A percentile compares a stretch with the other conserved stretches of the same genome.
These are phyloP conservation scores for Chymomyza caudatula DNA, from an alignment of 2,888 invertebrate genomes.

Conservation along the genomic window DNA sequence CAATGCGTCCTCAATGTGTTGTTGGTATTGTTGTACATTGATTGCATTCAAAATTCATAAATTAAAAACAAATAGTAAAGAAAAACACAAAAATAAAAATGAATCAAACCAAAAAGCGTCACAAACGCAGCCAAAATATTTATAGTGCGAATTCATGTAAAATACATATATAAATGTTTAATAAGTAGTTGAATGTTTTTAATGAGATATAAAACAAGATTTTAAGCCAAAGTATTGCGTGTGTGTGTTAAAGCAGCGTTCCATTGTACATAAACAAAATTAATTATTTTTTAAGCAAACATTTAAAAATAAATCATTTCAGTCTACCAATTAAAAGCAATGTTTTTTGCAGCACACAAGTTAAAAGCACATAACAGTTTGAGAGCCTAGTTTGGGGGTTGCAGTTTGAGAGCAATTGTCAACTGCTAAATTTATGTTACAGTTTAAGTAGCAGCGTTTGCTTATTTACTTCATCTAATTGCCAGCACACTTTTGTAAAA, in stretches of 20 bases:
- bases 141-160: constrained; percentile 34
- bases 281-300: constrained; percentile 52
- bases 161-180: constrained; percentile 30
- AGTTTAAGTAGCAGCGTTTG: neutral
- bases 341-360: neutral
- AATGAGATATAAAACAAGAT: constrained; percentile 18
- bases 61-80: constrained; percentile 1
- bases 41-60: constrained; percentile 62
- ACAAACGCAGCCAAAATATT: constrained; percentile 49
- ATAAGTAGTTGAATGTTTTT: constrained; percentile 67
- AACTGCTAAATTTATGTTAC: neutral
- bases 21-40: constrained; percentile 45
- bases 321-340: neutral
- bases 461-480: neutral
- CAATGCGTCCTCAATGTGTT: constrained; percentile 1
- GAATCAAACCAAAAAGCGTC: neutral
- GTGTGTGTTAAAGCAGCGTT: constrained; percentile 35
- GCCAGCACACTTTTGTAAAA: neutral
- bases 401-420: neutral
- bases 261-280: constrained; percentile 62
- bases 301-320: constrained; percentile 14
- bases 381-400: neutral
- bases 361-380: neutral
- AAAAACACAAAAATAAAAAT: constrained; percentile 1
- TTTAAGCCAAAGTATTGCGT: constrained; percentile 18